Evolutionary conservation across 2,113 vertebrate species (phyloP).

Genomic region (Alligator mississippiensis): DNA sequence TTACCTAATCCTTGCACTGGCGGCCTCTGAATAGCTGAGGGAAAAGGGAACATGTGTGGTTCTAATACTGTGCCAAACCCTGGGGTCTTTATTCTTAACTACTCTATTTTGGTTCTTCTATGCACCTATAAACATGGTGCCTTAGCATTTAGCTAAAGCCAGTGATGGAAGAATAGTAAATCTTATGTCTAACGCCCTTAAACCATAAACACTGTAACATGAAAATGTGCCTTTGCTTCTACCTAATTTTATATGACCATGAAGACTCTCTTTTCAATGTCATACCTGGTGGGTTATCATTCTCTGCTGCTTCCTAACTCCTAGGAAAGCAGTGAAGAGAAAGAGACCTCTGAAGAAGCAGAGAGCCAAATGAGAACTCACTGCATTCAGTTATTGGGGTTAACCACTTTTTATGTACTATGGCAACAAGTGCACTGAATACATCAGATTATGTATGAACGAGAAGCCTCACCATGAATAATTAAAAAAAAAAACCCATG

Average conservation of each 20-base stretch:
- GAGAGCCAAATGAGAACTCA: background rate
- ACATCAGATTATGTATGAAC: background rate
- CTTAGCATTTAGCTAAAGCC: background rate
- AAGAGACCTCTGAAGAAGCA: background rate
- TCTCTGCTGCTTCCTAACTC: background rate
- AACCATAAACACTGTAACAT: fast-evolving
- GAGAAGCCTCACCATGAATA: background rate
- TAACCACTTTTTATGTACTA: background rate
- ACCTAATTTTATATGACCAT: background rate
- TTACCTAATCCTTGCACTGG: background rate
- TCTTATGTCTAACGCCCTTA: background rate
- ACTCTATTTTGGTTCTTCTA: background rate
- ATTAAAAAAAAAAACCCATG: background rate
- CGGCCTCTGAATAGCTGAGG: background rate
- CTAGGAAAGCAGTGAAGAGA: background rate
- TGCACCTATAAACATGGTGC: fast-evolving
- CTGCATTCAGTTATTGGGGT: background rate
- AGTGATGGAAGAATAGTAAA: background rate
- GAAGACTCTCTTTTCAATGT: background rate
- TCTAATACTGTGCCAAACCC: background rate
- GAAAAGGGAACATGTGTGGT: background rate
- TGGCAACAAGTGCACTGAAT: background rate
- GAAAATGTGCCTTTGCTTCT: background rate
- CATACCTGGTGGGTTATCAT: background rate
- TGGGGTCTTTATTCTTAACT: background rate